These are phyloP conservation scores for Sparus aurata DNA, from an alignment of 2,797 vertebrate genomes.

Conservation along the genomic window DNA sequence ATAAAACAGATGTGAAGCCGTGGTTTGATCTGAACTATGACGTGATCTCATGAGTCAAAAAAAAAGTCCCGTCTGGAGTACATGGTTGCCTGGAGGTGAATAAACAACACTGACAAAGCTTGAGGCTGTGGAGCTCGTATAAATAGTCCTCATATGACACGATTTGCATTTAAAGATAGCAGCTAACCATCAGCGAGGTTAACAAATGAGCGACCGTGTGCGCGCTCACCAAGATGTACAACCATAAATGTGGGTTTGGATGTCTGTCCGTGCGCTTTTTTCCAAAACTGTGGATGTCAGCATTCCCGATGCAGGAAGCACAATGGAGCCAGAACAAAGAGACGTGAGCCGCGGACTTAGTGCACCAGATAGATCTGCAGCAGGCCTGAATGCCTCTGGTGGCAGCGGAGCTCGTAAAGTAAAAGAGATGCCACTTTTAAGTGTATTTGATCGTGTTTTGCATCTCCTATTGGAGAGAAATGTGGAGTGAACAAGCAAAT, in stretches of 20 bases:
- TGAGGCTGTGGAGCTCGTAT: constrained; percentile 54
- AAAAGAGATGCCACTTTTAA: constrained; percentile 43
- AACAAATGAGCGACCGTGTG: constrained; percentile 16
- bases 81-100: constrained; percentile 59
- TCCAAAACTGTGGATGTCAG: constrained; percentile 80
- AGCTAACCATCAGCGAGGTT: constrained; percentile 6
- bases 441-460: neutral
- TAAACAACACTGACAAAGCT: constrained; percentile 57
- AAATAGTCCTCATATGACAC: constrained; percentile 66
- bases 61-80: constrained; percentile 34
- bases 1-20: neutral
- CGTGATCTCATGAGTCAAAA: constrained; percentile 22
- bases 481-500: neutral
- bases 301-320: constrained; percentile 83
- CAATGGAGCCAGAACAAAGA: constrained; percentile 82
- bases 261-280: constrained; percentile 41
- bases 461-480: neutral
- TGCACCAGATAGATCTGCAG: constrained; percentile 59
- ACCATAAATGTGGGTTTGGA: constrained; percentile 65
- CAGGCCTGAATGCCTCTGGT: constrained; percentile 45
- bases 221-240: constrained; percentile 38
- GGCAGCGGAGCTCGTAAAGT: constrained; percentile 34
- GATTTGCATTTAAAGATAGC: constrained; percentile 56
- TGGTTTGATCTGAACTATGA: constrained; percentile 25
- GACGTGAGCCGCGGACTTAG: constrained; percentile 71